Evolutionary conservation across 2,797 vertebrate species (phyloP), one percentile per base, ranked within the genome.

Genomic region (Hylomyscus alleni): DNA sequence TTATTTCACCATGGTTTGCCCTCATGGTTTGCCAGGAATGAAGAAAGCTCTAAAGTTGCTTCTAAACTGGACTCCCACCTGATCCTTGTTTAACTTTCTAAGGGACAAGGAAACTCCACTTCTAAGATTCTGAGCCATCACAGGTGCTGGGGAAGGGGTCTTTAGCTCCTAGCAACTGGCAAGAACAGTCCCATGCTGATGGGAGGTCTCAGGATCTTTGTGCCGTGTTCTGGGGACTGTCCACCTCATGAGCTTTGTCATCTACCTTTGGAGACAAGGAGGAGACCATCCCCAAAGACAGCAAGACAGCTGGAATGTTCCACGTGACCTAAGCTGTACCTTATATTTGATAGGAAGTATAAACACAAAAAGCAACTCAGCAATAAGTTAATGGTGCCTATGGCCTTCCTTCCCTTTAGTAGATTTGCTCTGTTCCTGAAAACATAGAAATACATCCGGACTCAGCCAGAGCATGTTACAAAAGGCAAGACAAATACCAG

Each of bases 291-390:
- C 31, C 29, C 5, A 75, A 87, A 58, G 24, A 9, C 10, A 1
- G 2, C 0, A 87, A 58, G 24, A 9, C 15, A 1, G 1, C 0
- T n/a, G 58, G 40, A 34, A 4, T 54, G 69, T 89, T 81, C n/a
- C 29, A 8, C 22, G 37, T 65, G 31, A 76, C 15, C 44, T 87
- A 15, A 6, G 50, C 6, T 31, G 40, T 65, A 47, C 14, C 47
- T 31, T 87, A n/a, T 9, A n/a, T 58, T 88, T 69, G 62, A 14
- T 9, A 13, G 37, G 31, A 58, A 14, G 19, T 5, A 20, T 69
- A 47, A 94, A 88, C 29, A n/a, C 76, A 76, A n/a, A 89, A 72
- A 80, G 40, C 44, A 19, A 31, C 78, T 89, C 89, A 37, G 73
- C 37, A 24, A 50, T 5, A 5, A 4, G 47, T 8, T 91, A 37